Percentiles rank a stretch among this genome's conserved stretches.
Evolutionary conservation across 2,888 invertebrate species (phyloP).

Genomic region (Acronicta leporina): DNA sequence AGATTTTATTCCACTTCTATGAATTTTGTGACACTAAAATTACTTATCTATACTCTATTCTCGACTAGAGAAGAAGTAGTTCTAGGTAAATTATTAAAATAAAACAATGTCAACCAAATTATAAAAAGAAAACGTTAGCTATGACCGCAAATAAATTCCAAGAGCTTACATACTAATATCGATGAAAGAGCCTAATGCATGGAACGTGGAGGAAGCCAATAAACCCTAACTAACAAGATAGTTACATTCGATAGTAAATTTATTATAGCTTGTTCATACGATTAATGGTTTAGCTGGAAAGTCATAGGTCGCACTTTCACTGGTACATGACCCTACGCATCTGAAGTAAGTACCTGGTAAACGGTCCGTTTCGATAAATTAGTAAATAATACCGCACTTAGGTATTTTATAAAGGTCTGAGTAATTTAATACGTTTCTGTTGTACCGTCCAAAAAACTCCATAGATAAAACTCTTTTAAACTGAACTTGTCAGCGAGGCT

Average conservation of each 20-base stretch:
- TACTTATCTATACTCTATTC: no score
- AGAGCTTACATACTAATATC: not conserved
- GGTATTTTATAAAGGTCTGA: no score
- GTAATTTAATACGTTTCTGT: no score
- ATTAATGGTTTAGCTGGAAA: constrained; percentile 44
- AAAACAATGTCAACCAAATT: no score
- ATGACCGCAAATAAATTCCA: not conserved
- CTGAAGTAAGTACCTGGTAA: constrained; percentile 3
- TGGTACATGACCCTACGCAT: constrained; percentile 38
- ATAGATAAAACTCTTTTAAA: no score
- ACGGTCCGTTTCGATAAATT: not conserved
- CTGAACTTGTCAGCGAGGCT: no score
- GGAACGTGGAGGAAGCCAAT: constrained; percentile 18
- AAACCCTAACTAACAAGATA: constrained; percentile 41
- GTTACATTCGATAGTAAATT: constrained; percentile 45
- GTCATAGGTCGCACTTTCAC: constrained; percentile 54
- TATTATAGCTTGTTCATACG: constrained; percentile 39
- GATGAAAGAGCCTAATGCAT: not conserved
- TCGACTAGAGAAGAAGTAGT: no score
- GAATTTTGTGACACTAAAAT: no score
- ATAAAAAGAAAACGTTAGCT: no score
- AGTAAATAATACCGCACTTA: not conserved
- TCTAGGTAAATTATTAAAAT: no score
- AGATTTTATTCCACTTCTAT: no score
- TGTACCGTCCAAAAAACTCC: no score